Evolutionary conservation across 1,140 invertebrate species (phyloP).

Genomic region (Temnothorax nylanderi): DNA sequence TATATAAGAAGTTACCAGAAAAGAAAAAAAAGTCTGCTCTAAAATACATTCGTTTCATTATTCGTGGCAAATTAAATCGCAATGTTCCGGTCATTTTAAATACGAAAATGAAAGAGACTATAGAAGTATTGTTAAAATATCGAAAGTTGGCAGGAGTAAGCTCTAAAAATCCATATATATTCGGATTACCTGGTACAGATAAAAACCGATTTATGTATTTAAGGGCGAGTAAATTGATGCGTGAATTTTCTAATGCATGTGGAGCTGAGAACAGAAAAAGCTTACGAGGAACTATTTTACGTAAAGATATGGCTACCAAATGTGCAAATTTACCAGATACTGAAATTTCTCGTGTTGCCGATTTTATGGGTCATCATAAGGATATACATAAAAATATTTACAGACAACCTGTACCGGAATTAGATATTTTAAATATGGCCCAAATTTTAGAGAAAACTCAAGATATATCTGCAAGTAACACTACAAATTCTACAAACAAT

Average conservation of each 20-base stretch:
- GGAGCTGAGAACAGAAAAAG: not conserved
- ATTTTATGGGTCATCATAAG: conserved; percentile 20
- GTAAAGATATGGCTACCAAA: conserved; percentile 25
- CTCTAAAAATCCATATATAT: not conserved
- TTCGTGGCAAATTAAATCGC: conserved; percentile 15
- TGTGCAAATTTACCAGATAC: not conserved
- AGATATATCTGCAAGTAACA: not conserved
- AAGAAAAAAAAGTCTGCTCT: no score
- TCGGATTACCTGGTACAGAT: not conserved
- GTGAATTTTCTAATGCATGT: not conserved
- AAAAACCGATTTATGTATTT: not conserved
- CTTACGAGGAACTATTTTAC: conserved; percentile 3
- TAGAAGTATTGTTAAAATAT: not conserved
- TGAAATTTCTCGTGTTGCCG: conserved; percentile 7
- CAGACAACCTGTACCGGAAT: not conserved
- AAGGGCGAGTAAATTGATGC: conserved; percentile 1
- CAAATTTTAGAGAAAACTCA: conserved; percentile 7
- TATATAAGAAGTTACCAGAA: no score
- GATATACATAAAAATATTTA: conserved; percentile 13
- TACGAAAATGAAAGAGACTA: not conserved
- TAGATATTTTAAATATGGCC: not conserved
- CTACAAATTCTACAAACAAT: not conserved
- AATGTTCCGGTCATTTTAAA: not conserved
- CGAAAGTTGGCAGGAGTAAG: not conserved
- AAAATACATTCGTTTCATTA: not conserved